A percentile compares a stretch with the other conserved stretches of the same genome.
These are phyloP conservation scores for Scotopteryx bipunctaria DNA, from an alignment of 2,888 invertebrate genomes.

Conservation along the genomic window DNA sequence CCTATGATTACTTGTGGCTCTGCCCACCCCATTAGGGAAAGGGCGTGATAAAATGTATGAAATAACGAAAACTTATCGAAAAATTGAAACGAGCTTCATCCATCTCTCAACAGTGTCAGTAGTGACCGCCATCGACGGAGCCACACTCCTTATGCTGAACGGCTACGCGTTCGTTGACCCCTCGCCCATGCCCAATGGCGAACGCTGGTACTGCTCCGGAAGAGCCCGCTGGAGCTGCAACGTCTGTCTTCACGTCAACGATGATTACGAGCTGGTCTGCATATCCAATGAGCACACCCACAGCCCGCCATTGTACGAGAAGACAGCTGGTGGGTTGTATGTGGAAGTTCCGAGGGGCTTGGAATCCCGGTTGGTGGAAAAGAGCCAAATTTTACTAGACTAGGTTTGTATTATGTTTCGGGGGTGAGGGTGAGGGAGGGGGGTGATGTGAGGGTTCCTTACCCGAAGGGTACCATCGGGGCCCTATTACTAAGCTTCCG, in stretches of 20 bases:
- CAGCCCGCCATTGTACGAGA: constrained; percentile 64
- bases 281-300: constrained; percentile 70
- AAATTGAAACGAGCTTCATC: constrained; percentile 6
- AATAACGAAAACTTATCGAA: too few relatives aligned
- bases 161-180: constrained; percentile 74
- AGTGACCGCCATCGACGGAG: constrained; percentile 74
- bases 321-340: constrained; percentile 64
- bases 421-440: too few relatives aligned
- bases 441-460: too few relatives aligned
- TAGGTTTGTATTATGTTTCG: too few relatives aligned
- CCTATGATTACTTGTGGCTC: too few relatives aligned
- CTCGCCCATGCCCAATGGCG: constrained; percentile 70
- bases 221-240: constrained; percentile 63
- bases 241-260: constrained; percentile 74
- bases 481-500: too few relatives aligned
- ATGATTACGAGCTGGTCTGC: constrained; percentile 74
- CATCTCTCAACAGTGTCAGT: constrained; percentile 66
- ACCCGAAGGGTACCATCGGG: too few relatives aligned
- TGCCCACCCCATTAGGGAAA: too few relatives aligned
- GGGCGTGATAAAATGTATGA: too few relatives aligned
- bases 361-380: constrained; percentile 7
- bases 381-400: constrained; percentile 14
- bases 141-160: constrained; percentile 72
- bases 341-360: constrained; percentile 42
- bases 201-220: constrained; percentile 76